Conservation (phyloP, 2,888 invertebrate species). For the Embidobia sp. region DNA sequence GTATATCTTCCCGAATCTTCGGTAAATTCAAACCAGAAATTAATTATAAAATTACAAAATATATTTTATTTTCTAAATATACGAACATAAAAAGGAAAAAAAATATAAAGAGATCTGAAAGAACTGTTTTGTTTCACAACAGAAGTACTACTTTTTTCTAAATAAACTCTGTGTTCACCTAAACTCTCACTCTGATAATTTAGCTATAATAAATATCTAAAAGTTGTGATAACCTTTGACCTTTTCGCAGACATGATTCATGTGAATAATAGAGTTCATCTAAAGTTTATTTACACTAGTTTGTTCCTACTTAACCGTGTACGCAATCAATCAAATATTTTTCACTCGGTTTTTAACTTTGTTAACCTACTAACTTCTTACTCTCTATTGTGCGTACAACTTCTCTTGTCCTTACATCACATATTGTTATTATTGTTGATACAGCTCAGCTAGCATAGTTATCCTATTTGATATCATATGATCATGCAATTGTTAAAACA, state of each 20-base stretch:
- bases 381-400: constrained; percentile 13
- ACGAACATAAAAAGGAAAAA: not conserved
- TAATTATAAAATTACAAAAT: not conserved
- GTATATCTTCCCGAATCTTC: too few relatives aligned
- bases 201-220: constrained; percentile 22
- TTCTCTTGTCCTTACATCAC: constrained; percentile 10
- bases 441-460: too few relatives aligned
- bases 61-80: too few relatives aligned
- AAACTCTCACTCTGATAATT: constrained; percentile 14
- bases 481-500: not conserved
- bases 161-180: not conserved
- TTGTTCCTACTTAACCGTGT: constrained; percentile 3
- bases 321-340: constrained; percentile 22
- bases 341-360: constrained; percentile 6
- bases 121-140: too few relatives aligned
- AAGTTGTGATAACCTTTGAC: constrained; percentile 37
- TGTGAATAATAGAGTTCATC: constrained; percentile 41
- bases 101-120: too few relatives aligned
- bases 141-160: not conserved
- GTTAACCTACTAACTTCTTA: constrained; percentile 40
- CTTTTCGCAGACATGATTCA: constrained; percentile 22
- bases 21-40: not conserved
- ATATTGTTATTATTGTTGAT: constrained; percentile 1
- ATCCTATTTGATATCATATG: too few relatives aligned
- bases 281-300: constrained; percentile 34